A percentile compares a stretch with the other conserved stretches of the same genome.
Conservation (phyloP, 2,113 vertebrate genomes). For the Prolemur simus region DNA sequence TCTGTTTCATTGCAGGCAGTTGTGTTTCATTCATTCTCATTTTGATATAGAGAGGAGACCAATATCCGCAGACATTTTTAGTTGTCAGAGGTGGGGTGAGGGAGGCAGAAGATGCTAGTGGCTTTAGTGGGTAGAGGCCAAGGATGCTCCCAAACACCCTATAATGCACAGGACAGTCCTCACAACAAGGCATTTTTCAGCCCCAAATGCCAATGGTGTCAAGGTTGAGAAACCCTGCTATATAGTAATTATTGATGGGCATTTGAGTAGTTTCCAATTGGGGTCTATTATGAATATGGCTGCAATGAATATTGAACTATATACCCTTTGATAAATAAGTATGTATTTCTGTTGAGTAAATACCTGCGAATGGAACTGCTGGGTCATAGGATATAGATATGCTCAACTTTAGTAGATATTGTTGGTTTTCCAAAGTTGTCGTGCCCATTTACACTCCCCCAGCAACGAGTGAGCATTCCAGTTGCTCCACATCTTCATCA, state of each 20-base stretch:
- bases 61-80: not conserved
- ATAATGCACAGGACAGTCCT: no score
- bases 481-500: not conserved
- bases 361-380: not conserved
- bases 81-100: not conserved
- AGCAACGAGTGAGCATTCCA: fast-evolving
- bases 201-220: not conserved
- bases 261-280: not conserved
- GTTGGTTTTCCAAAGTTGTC: not conserved
- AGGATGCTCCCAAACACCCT: not conserved
- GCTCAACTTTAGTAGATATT: not conserved
- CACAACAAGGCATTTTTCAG: no score
- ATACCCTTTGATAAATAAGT: not conserved
- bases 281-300: not conserved
- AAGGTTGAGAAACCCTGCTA: not conserved
- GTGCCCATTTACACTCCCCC: no score
- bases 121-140: not conserved
- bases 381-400: no score
- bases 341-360: not conserved
- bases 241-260: not conserved
- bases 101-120: not conserved
- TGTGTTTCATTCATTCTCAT: not conserved
- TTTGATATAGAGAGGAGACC: not conserved
- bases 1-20: not conserved
- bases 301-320: not conserved